Conservation (phyloP, 1,140 invertebrate species). For the Coboldia fuscipes region DNA sequence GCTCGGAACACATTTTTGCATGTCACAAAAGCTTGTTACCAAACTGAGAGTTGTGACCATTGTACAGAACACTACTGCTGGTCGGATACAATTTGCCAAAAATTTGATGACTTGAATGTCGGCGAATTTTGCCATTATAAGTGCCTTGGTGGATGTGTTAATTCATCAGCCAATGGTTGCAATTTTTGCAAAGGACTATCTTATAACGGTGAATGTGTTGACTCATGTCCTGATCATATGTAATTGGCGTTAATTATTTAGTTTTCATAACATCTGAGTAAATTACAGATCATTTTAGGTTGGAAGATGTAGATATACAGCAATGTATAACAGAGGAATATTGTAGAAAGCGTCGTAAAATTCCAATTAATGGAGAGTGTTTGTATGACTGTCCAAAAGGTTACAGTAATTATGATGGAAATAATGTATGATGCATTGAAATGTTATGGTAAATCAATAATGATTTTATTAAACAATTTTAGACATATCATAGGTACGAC, state of each 20-base stretch:
- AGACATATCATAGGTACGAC: too few relatives aligned
- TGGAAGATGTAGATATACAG: neutral
- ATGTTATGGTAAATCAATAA: too few relatives aligned
- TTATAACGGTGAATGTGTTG: constrained; percentile 29
- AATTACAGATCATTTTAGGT: too few relatives aligned
- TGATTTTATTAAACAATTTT: too few relatives aligned
- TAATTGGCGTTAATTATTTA: constrained; percentile 17
- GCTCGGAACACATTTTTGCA: neutral
- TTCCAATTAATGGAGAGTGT: neutral
- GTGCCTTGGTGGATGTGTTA: constrained; percentile 7
- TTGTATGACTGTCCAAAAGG: neutral
- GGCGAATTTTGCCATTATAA: constrained; percentile 5
- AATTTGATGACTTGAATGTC: constrained; percentile 7
- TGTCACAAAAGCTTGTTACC: constrained; percentile 1
- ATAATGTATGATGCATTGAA: constrained; percentile 6
- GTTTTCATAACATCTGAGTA: neutral
- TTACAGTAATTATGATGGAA: constrained; percentile 10
- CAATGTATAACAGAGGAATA: neutral
- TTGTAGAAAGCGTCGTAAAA: neutral
- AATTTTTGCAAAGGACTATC: constrained; percentile 9
- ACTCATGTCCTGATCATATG: constrained; percentile 32
- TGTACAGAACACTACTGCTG: constrained; percentile 26
- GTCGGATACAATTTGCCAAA: constrained; percentile 36
- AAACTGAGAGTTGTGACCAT: neutral
- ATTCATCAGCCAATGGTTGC: constrained; percentile 3